phyloP scores from a whole-genome alignment of 2,888 invertebrate genomes.

The Venustoraphidia nigricollis region DNA sequence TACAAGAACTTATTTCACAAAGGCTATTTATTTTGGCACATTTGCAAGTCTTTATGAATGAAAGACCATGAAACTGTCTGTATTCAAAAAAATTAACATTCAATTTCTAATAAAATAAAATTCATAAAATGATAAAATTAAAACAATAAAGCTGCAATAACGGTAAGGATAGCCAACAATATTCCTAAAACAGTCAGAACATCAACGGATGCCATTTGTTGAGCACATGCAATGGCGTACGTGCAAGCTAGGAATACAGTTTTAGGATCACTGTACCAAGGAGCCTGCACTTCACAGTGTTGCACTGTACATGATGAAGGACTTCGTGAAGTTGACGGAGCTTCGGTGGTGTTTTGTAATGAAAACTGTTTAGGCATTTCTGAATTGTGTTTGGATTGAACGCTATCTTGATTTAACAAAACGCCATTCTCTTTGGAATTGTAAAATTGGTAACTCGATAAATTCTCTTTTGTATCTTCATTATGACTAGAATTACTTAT shows the following conservation, averaged over 20 bases:
- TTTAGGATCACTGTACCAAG: slow-evolving; percentile 44
- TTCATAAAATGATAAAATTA: slow-evolving; percentile 16
- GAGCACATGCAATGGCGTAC: slow-evolving; percentile 54
- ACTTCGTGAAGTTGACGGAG: slow-evolving; percentile 30
- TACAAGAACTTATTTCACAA: too few species aligned
- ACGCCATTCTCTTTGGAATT: too few species aligned
- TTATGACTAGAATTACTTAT: too few species aligned
- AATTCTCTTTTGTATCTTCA: too few species aligned
- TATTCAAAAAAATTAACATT: too few species aligned
- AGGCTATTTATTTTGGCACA: too few species aligned
- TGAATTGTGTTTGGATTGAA: neutral
- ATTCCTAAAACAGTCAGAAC: slow-evolving; percentile 59
- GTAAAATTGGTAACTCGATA: too few species aligned
- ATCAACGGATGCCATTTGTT: slow-evolving; percentile 56
- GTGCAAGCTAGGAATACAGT: slow-evolving; percentile 62
- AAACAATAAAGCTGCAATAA: slow-evolving; percentile 49
- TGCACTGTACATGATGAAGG: neutral
- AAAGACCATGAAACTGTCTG: too few species aligned
- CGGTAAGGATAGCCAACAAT: slow-evolving; percentile 56
- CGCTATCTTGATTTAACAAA: slow-evolving; percentile 21
- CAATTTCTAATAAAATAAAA: too few species aligned
- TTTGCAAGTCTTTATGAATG: too few species aligned
- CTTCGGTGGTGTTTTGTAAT: slow-evolving; percentile 10
- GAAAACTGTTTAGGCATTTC: slow-evolving; percentile 20
- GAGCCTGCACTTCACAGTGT: slow-evolving; percentile 11